A percentile compares a stretch with the other conserved stretches of the same genome.
These are phyloP conservation scores for Sylvilagus floridanus DNA, from an alignment of 2,797 vertebrate genomes.

Conservation along the genomic window DNA sequence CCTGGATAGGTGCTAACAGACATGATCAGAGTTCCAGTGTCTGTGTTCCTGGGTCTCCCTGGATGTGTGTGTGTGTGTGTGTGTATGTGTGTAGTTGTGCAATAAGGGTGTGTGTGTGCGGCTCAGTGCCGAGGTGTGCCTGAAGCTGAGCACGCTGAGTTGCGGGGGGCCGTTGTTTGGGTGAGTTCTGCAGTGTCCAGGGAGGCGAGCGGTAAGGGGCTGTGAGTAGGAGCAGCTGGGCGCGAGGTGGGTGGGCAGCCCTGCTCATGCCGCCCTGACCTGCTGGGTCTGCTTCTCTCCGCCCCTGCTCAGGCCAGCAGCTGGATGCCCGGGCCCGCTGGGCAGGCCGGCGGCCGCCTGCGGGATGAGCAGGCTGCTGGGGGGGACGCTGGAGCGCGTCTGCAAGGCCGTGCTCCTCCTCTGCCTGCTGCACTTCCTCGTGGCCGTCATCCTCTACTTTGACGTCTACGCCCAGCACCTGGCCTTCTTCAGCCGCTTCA, in stretches of 20 bases:
- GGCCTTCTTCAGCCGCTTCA: slow-evolving; percentile 99
- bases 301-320: slow-evolving; percentile 68
- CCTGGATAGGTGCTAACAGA: background rate
- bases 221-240: background rate
- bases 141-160: background rate
- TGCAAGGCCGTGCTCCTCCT: slow-evolving; percentile 99
- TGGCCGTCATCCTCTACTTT: slow-evolving; percentile 99
- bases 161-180: background rate
- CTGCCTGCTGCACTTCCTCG: slow-evolving; percentile 98
- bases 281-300: slow-evolving; percentile 36
- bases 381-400: slow-evolving; percentile 99
- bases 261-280: background rate
- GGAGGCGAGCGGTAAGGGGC: background rate
- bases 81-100: background rate
- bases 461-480: slow-evolving; percentile 98
- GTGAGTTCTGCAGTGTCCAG: background rate
- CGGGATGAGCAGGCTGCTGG: slow-evolving; percentile 99
- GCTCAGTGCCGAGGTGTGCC: background rate
- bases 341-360: slow-evolving; percentile 83
- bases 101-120: background rate
- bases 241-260: background rate
- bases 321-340: slow-evolving; percentile 82
- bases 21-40: background rate
- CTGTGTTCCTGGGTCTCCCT: background rate
- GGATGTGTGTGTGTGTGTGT: background rate